Base-by-base conservation (phyloP, 2,888 invertebrate genomes). In the Sabatieria punctata region DNA sequence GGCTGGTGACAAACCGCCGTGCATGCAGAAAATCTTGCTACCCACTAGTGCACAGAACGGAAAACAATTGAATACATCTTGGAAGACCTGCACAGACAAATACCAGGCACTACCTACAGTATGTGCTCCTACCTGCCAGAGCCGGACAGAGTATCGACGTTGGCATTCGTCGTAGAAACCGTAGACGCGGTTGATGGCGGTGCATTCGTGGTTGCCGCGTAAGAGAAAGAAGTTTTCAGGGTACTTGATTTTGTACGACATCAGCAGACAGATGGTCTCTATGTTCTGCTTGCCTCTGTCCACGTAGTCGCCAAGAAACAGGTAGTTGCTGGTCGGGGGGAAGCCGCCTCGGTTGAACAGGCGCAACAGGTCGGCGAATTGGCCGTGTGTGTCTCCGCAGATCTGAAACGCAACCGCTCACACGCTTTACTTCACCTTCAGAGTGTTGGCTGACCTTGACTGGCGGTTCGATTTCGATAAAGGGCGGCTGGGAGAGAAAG, bases 211-310 rank as follows among this genome's bases (percentile, higher is more conserved):
- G n/a, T n/a, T n/a, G n/a, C n/a, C n/a, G n/a, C n/a, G n/a, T n/a
- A n/a, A n/a, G n/a, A n/a, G n/a, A n/a, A n/a, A n/a, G n/a, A n/a
- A n/a, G n/a, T n/a, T n/a, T n/a, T n/a, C n/a, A n/a, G n/a, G n/a
- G n/a, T n/a, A n/a, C n/a, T 78, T 78, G 55, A 95, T 93, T 75
- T 97, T 95, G 74, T 95, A 95, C 40, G 93, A 91, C 58, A 95
- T n/a, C n/a, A n/a, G n/a, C n/a, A n/a, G n/a, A n/a, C n/a, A n/a
- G n/a, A n/a, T n/a, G n/a, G n/a, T n/a, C n/a, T n/a, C n/a, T n/a
- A n/a, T n/a, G n/a, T n/a, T n/a, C n/a, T n/a, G n/a, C n/a, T n/a
- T n/a, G n/a, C 91, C 91, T 70, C 91, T 64, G 70, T 93, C 91
- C 52, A 93, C 93, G 65, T 93, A 95, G 71, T 93, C n/a, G n/a